Conservation (phyloP, 2,888 invertebrate genomes). For the Napeogenes inachia region DNA sequence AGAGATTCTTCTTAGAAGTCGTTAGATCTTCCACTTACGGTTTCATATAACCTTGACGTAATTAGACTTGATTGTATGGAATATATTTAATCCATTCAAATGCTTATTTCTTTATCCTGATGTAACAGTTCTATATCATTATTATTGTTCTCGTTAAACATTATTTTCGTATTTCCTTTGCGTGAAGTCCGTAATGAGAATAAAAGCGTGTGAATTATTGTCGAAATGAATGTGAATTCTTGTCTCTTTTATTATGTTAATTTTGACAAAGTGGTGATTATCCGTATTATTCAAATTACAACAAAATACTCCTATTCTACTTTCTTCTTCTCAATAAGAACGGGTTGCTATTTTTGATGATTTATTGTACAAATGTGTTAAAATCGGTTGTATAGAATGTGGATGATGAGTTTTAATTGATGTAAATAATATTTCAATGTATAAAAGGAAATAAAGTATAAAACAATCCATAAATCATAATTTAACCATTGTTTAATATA, state of each 20-base stretch:
- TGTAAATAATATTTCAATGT: too few species aligned
- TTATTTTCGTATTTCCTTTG: conserved; percentile 20
- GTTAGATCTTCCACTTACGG: background rate
- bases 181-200: conserved; percentile 15
- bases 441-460: too few species aligned
- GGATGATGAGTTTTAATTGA: too few species aligned
- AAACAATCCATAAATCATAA: too few species aligned
- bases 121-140: conserved; percentile 17
- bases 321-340: too few species aligned
- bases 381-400: too few species aligned
- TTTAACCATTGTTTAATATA: too few species aligned
- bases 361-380: too few species aligned
- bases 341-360: too few species aligned
- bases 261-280: conserved; percentile 6
- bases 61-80: conserved; percentile 9
- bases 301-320: too few species aligned
- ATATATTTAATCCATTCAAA: conserved; percentile 17
- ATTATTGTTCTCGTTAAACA: conserved; percentile 14
- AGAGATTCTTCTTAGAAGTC: background rate
- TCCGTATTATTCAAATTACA: conserved; percentile 2
- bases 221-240: conserved; percentile 6
- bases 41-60: background rate
- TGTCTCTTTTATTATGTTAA: conserved; percentile 7
- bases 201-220: conserved; percentile 11
- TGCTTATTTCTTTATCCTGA: conserved; percentile 10